These are phyloP conservation scores for Synergus laeviventris DNA, from an alignment of 2,888 invertebrate species.

Conservation along the genomic window DNA sequence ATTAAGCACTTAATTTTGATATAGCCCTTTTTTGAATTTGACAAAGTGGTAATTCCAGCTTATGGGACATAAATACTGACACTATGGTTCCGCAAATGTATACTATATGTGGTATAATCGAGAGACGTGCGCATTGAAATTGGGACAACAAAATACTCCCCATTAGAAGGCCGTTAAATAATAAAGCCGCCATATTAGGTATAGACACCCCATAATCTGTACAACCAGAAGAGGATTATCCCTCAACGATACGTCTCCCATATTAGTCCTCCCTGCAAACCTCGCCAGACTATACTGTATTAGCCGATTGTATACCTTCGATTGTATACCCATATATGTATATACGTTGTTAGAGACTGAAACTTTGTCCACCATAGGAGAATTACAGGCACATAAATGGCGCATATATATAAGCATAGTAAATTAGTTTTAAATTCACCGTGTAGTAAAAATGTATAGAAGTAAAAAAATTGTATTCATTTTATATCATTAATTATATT, in stretches of 20 bases:
- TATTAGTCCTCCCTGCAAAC: neutral
- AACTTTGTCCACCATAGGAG: neutral
- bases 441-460: no score
- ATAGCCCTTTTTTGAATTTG: no score
- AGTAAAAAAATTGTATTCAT: no score
- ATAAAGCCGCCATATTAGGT: conserved; percentile 58
- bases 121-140: neutral
- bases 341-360: neutral
- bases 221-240: conserved; percentile 4
- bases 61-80: no score
- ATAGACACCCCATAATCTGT: conserved; percentile 7
- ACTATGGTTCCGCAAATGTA: no score
- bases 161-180: conserved; percentile 71
- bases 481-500: no score
- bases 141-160: conserved; percentile 51
- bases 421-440: no score
- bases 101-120: neutral
- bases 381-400: neutral
- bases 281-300: neutral
- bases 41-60: no score
- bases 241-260: neutral
- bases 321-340: no score
- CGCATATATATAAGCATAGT: neutral
- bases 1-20: no score
- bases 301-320: neutral